Evolutionary conservation across 1,140 invertebrate genomes (phyloP).

Genomic region (Elymnias hypermnestra): DNA sequence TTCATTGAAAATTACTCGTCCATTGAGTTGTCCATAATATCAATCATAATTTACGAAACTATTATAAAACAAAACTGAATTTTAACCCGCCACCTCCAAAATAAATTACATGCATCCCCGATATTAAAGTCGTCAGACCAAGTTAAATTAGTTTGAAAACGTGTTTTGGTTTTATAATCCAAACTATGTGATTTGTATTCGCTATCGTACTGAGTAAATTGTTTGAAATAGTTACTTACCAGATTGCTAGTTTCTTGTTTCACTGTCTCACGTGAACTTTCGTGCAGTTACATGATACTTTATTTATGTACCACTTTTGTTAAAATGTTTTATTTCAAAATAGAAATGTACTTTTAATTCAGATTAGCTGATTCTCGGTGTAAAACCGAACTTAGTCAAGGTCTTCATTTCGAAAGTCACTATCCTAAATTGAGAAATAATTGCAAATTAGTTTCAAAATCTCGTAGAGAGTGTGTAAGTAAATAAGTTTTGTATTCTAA

Average conservation of each 20-base stretch:
- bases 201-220: background rate
- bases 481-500: too few species aligned
- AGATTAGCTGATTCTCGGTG: too few species aligned
- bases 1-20: too few species aligned
- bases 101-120: background rate
- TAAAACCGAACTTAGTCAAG: too few species aligned
- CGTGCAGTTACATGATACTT: background rate
- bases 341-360: too few species aligned
- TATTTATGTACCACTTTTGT: too few species aligned
- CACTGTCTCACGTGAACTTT: background rate
- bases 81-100: background rate
- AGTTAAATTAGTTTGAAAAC: conserved; percentile 10
- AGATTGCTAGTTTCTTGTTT: background rate
- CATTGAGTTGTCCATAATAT: too few species aligned
- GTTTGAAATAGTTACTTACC: background rate
- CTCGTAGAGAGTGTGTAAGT: too few species aligned
- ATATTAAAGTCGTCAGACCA: conserved; percentile 6
- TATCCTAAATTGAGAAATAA: too few species aligned
- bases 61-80: background rate
- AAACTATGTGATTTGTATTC: background rate
- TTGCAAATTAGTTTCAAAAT: too few species aligned
- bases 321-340: too few species aligned
- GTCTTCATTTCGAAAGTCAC: too few species aligned
- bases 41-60: background rate
- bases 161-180: conserved; percentile 12